Conservation (phyloP, 2,797 vertebrate genomes). For the Chelidonichthys spinosus region DNA sequence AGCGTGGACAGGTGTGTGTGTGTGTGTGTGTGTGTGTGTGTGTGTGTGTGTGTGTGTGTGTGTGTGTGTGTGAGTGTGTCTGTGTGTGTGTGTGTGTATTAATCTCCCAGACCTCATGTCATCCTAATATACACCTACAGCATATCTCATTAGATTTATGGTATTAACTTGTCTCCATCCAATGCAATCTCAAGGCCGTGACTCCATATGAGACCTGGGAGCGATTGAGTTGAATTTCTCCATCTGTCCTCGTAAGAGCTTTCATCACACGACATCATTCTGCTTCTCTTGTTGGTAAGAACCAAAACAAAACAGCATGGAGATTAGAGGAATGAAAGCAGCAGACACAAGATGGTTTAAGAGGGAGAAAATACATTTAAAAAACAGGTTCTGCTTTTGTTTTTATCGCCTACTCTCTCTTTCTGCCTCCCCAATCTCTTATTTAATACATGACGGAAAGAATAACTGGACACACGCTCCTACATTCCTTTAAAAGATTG, state of each 20-base stretch:
- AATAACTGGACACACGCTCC: constrained; percentile 36
- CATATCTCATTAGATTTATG: constrained; percentile 12
- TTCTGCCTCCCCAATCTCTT: constrained; percentile 25
- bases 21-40: neutral
- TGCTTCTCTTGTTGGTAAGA: neutral
- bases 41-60: too few relatives aligned
- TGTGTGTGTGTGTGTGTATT: neutral
- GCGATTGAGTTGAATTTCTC: neutral
- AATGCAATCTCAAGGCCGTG: constrained; percentile 21
- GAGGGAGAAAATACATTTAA: constrained; percentile 1
- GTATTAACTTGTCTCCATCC: constrained; percentile 10
- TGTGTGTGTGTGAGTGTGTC: neutral
- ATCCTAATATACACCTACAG: constrained; percentile 10
- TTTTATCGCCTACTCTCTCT: neutral
- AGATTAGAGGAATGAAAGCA: constrained; percentile 1
- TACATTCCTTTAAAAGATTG: constrained; percentile 19
- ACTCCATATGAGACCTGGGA: neutral
- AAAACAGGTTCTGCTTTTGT: constrained; percentile 6
- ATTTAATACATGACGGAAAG: constrained; percentile 31
- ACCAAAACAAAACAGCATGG: constrained; percentile 1
- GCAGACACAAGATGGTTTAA: constrained; percentile 8
- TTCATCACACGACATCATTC: neutral
- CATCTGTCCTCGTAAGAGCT: neutral
- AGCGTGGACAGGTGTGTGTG: constrained; percentile 21
- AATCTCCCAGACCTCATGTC: constrained; percentile 34